Evolutionary conservation across 2,113 vertebrate species (phyloP).

Genomic region (Balaeniceps rex): DNA sequence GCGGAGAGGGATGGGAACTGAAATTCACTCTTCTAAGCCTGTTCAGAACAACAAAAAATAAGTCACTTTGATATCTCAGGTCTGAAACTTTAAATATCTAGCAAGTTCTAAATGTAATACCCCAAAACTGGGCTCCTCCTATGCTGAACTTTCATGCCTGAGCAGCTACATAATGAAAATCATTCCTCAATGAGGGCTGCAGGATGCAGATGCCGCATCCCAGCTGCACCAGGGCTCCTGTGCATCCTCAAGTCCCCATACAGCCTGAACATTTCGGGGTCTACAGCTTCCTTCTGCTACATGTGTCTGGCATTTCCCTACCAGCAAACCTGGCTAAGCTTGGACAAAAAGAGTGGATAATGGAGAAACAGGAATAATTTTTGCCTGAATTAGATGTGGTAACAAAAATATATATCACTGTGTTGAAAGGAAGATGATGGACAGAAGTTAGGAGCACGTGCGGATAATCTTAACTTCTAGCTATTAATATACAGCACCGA

Average conservation of each 20-base stretch:
- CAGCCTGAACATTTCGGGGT: background rate
- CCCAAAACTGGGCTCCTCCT: background rate
- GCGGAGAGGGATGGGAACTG: fast-evolving
- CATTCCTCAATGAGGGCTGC: background rate
- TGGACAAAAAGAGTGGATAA: fast-evolving
- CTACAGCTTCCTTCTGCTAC: no score
- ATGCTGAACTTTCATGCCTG: background rate
- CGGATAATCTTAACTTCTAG: background rate
- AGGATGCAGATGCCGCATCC: background rate
- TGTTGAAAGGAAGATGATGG: background rate
- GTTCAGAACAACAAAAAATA: background rate
- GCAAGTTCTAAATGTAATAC: background rate
- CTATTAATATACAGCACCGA: background rate
- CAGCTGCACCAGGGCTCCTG: background rate
- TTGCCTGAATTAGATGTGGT: background rate
- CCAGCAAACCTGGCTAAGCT: background rate
- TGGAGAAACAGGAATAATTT: background rate
- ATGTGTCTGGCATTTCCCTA: background rate
- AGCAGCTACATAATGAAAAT: background rate
- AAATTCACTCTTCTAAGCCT: background rate
- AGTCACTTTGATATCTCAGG: background rate
- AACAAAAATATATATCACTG: background rate
- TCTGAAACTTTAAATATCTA: background rate
- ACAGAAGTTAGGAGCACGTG: fast-evolving
- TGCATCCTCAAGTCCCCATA: fast-evolving